Percentiles rank a stretch among this genome's conserved stretches.
Evolutionary conservation across 1,140 invertebrate species (phyloP).

Genomic region (Paramacrobiotus metropolitanus): DNA sequence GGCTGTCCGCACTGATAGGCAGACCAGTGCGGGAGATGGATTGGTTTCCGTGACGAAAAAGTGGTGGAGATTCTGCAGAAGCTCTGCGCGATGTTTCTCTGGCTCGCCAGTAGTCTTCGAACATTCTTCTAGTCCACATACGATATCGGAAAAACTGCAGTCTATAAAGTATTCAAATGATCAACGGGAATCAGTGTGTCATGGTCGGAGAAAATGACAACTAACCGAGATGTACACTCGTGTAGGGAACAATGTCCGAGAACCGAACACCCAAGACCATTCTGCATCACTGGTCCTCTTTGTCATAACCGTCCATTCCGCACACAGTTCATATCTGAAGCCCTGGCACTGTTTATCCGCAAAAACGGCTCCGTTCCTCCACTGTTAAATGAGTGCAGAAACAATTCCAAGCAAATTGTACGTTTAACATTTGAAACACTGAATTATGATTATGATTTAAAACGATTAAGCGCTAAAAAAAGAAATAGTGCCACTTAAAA

Average conservation of each 20-base stretch:
- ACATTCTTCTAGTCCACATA: neutral
- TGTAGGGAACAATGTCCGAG: neutral
- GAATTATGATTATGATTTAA: too few species aligned
- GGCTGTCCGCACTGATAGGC: constrained; percentile 20
- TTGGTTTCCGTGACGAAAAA: constrained; percentile 9
- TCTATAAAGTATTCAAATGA: neutral
- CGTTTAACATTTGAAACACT: too few species aligned
- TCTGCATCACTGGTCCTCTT: too few species aligned
- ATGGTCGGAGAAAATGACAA: neutral
- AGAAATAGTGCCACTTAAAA: too few species aligned
- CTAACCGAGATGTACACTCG: neutral
- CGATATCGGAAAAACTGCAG: neutral
- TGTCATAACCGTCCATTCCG: too few species aligned
- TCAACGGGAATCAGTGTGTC: neutral
- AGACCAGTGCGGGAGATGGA: constrained; percentile 13
- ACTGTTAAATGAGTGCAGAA: too few species aligned
- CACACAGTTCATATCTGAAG: too few species aligned
- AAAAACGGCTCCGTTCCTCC: too few species aligned
- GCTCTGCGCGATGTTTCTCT: neutral
- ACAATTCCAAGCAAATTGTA: too few species aligned
- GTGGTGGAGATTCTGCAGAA: neutral
- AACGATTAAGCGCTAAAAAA: too few species aligned
- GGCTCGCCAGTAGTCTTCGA: neutral
- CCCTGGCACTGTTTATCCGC: too few species aligned
- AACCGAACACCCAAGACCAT: neutral